phyloP scores from a whole-genome alignment of 2,888 invertebrate genomes.

The Plagodis pulveraria region DNA sequence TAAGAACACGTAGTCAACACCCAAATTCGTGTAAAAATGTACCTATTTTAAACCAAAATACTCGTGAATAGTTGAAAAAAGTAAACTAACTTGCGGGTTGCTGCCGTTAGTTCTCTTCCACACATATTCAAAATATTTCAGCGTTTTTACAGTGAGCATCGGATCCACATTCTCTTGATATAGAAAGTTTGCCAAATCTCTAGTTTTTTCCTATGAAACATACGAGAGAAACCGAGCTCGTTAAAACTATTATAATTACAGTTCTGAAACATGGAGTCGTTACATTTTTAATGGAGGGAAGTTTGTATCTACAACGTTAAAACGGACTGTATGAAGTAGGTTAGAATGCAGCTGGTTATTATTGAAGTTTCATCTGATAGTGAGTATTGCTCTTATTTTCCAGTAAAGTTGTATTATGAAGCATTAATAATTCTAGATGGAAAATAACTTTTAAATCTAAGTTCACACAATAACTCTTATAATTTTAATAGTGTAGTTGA shows the following conservation, averaged over 20 bases:
- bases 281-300: conserved; percentile 66
- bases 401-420: conserved; percentile 23
- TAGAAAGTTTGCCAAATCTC: conserved; percentile 73
- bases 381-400: conserved; percentile 27
- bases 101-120: conserved; percentile 82
- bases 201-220: conserved; percentile 72
- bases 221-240: conserved; percentile 50
- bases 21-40: no score
- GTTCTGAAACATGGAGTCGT: conserved; percentile 45
- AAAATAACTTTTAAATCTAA: conserved; percentile 22
- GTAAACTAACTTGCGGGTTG: conserved; percentile 69
- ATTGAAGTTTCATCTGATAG: conserved; percentile 40
- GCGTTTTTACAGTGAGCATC: conserved; percentile 65
- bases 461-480: conserved; percentile 17
- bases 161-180: conserved; percentile 76
- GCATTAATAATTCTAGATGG: conserved; percentile 24
- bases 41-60: no score
- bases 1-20: no score
- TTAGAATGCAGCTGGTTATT: conserved; percentile 12
- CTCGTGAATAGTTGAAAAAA: no score
- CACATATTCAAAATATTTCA: conserved; percentile 81
- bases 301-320: conserved; percentile 42
- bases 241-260: conserved; percentile 68
- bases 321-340: not conserved
- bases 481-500: conserved; percentile 20